Evolutionary conservation across 2,888 invertebrate genomes (phyloP).

Genomic region (Tolmerus cingulatus): DNA sequence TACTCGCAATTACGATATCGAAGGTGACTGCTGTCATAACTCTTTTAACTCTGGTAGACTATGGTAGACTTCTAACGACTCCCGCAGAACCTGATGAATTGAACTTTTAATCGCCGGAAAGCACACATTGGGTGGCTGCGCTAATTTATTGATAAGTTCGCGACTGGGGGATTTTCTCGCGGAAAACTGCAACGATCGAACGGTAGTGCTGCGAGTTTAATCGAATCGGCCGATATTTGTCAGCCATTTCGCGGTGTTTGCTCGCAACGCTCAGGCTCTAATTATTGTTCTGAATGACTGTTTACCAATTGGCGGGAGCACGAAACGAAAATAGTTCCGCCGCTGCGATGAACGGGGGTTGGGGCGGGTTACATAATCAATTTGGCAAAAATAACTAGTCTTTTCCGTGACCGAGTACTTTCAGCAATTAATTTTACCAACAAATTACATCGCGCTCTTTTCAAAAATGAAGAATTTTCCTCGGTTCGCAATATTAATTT

Average conservation of each 20-base stretch:
- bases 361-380: neutral
- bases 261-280: neutral
- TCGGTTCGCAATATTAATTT: neutral
- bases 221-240: neutral
- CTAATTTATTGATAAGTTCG: slow-evolving; percentile 27
- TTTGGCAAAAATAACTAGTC: neutral
- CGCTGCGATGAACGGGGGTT: neutral
- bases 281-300: neutral
- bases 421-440: neutral
- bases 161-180: neutral
- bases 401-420: neutral
- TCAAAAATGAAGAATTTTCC: neutral
- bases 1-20: slow-evolving; percentile 34
- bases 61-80: neutral
- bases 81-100: neutral
- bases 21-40: slow-evolving; percentile 37
- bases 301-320: neutral
- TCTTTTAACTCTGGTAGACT: neutral
- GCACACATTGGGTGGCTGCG: slow-evolving; percentile 36
- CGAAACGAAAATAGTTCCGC: neutral
- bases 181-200: neutral
- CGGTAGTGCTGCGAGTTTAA: neutral
- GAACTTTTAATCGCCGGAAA: slow-evolving; percentile 35
- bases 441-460: neutral
- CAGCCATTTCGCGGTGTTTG: neutral